Conservation (phyloP, 2,797 vertebrate species). For the Enteromius unitaeniatus region DNA sequence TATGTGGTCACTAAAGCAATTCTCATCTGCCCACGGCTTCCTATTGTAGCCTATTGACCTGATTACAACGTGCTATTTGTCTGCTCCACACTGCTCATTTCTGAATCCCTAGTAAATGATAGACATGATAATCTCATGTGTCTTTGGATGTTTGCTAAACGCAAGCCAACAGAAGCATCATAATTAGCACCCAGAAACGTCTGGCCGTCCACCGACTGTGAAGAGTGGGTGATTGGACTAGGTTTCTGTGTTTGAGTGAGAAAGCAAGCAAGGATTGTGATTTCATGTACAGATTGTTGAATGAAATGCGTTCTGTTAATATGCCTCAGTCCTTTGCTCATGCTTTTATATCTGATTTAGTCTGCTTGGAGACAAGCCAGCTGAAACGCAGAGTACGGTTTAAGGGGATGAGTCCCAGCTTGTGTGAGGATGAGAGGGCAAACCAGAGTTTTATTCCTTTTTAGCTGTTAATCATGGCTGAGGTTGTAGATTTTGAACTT, state of each 20-base stretch:
- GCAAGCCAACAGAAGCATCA: not conserved
- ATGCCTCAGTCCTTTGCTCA: conserved; percentile 67
- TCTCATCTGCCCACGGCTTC: conserved; percentile 64
- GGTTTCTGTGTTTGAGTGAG: not conserved
- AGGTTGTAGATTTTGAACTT: conserved; percentile 22
- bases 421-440: conserved; percentile 47
- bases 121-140: conserved; percentile 43
- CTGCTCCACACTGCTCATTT: conserved; percentile 68
- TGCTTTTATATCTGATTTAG: conserved; percentile 70
- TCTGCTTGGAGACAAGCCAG: conserved; percentile 66
- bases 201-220: not conserved
- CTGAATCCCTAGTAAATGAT: conserved; percentile 64
- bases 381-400: conserved; percentile 46
- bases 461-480: conserved; percentile 33
- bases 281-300: conserved; percentile 27
- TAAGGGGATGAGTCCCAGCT: conserved; percentile 46
- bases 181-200: conserved; percentile 25
- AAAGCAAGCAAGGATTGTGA: not conserved
- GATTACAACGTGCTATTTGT: conserved; percentile 65
- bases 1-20: conserved; percentile 72
- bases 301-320: conserved; percentile 63
- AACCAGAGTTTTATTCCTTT: conserved; percentile 49
- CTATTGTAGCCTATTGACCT: conserved; percentile 73
- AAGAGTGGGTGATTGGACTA: conserved; percentile 14
- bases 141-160: conserved; percentile 10